phyloP scores from a whole-genome alignment of 2,797 vertebrate genomes.

The Pseudochirops corinnae region DNA sequence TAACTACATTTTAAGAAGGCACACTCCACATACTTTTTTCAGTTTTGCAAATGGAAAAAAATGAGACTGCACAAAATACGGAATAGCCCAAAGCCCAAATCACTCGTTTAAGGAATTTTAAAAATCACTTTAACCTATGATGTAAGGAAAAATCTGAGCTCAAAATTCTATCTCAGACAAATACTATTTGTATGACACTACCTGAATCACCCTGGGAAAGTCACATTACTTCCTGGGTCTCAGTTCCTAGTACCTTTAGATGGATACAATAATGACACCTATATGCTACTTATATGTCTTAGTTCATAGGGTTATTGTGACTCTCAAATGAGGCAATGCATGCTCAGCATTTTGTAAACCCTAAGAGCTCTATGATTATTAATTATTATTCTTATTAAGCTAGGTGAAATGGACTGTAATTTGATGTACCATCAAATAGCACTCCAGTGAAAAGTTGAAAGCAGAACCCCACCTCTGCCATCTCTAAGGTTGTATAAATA shows the following conservation, averaged over 20 bases:
- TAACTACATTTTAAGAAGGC: constrained; percentile 54
- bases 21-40: background rate
- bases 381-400: background rate
- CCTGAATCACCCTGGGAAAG: background rate
- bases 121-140: background rate
- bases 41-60: background rate
- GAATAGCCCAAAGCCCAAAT: constrained; percentile 12
- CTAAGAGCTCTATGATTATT: background rate
- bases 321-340: background rate
- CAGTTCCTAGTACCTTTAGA: background rate
- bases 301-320: background rate
- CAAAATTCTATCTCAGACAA: background rate
- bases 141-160: background rate
- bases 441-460: constrained; percentile 21
- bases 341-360: background rate
- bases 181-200: background rate
- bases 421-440: background rate
- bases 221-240: background rate
- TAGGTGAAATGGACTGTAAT: background rate
- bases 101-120: background rate
- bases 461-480: constrained; percentile 36
- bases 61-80: background rate
- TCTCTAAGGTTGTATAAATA: constrained; percentile 61
- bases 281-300: background rate
- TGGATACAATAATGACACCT: background rate